Evolutionary conservation across 2,888 invertebrate genomes (phyloP).

Genomic region (Toxonevra muliebris): DNA sequence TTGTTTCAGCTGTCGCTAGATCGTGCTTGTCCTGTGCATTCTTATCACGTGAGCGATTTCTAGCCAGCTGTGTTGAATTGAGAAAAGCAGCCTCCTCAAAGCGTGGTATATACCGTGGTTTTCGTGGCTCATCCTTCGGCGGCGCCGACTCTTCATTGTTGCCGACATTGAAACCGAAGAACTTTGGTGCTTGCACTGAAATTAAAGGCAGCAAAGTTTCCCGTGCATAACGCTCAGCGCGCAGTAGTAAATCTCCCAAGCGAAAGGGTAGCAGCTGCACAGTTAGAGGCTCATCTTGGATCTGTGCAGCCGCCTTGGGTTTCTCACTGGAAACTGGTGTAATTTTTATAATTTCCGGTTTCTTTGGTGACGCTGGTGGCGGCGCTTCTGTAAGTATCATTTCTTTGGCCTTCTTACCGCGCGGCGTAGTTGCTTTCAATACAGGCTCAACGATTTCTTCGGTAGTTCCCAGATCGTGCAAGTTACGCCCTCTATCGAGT

Average conservation of each 20-base stretch:
- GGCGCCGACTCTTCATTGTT: conserved; percentile 47
- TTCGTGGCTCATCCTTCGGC: conserved; percentile 47
- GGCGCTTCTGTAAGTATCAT: conserved; percentile 43
- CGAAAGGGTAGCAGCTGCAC: conserved; percentile 84
- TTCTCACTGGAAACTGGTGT: conserved; percentile 62
- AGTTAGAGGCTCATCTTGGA: conserved; percentile 32
- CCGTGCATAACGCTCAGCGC: conserved; percentile 83
- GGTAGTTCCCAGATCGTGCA: conserved; percentile 46
- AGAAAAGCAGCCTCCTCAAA: conserved; percentile 58
- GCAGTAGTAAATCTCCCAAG: conserved; percentile 79
- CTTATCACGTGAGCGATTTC: conserved; percentile 24
- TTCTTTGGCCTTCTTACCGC: conserved; percentile 57
- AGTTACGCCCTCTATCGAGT: conserved; percentile 55
- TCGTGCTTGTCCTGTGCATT: conserved; percentile 27
- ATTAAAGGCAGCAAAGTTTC: conserved; percentile 80
- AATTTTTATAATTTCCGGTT: conserved; percentile 58
- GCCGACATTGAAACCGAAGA: conserved; percentile 68
- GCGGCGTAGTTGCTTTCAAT: conserved; percentile 71
- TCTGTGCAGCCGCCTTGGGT: conserved; percentile 42
- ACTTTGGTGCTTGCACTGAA: conserved; percentile 80
- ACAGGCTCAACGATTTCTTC: conserved; percentile 81
- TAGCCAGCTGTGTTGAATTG: conserved; percentile 32
- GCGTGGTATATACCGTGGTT: conserved; percentile 74
- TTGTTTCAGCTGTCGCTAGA: conserved; percentile 35
- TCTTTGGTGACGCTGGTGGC: conserved; percentile 3